A percentile compares a stretch with the other conserved stretches of the same genome.
Evolutionary conservation across 2,888 invertebrate species (phyloP).

Genomic region (Drosophila percnosoma): DNA sequence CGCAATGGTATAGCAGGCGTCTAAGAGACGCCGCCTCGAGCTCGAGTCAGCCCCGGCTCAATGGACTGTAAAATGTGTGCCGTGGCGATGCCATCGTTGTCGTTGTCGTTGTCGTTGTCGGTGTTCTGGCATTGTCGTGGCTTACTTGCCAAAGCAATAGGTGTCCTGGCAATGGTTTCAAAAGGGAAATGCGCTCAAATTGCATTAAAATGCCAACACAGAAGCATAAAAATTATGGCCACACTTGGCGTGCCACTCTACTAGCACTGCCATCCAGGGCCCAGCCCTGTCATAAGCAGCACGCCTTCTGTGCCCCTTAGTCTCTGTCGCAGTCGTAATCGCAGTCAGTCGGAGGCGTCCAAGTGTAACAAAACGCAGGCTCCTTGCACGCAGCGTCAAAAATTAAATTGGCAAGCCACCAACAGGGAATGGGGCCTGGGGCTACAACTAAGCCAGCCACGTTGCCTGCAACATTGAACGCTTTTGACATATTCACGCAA

Average conservation of each 20-base stretch:
- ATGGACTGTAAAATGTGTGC: slow-evolving; percentile 80
- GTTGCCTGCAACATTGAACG: slow-evolving; percentile 75
- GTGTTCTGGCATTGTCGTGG: slow-evolving; percentile 50
- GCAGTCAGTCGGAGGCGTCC: slow-evolving; percentile 75
- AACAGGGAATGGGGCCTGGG: slow-evolving; percentile 54
- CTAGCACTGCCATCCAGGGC: slow-evolving; percentile 12
- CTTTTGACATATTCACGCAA: slow-evolving; percentile 78
- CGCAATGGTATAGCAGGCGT: slow-evolving; percentile 66
- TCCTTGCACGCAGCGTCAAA: slow-evolving; percentile 78
- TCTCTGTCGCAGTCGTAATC: slow-evolving; percentile 24
- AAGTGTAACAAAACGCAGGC: slow-evolving; percentile 78
- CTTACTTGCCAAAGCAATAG: slow-evolving; percentile 76
- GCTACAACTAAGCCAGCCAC: slow-evolving; percentile 34
- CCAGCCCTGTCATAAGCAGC: slow-evolving; percentile 72
- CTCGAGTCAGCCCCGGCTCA: slow-evolving; percentile 56
- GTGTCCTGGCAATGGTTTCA: slow-evolving; percentile 80
- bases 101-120: slow-evolving; percentile 22
- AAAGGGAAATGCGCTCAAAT: slow-evolving; percentile 81
- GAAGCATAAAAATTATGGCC: slow-evolving; percentile 79
- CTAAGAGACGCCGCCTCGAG: slow-evolving; percentile 62
- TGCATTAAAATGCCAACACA: slow-evolving; percentile 80
- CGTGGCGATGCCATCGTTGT: slow-evolving; percentile 31
- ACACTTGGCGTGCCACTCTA: slow-evolving; percentile 67
- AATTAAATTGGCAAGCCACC: slow-evolving; percentile 83
- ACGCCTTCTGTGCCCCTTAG: slow-evolving; percentile 64